Conservation (phyloP, 2,797 vertebrate species). For the Smutsia gigantea region DNA sequence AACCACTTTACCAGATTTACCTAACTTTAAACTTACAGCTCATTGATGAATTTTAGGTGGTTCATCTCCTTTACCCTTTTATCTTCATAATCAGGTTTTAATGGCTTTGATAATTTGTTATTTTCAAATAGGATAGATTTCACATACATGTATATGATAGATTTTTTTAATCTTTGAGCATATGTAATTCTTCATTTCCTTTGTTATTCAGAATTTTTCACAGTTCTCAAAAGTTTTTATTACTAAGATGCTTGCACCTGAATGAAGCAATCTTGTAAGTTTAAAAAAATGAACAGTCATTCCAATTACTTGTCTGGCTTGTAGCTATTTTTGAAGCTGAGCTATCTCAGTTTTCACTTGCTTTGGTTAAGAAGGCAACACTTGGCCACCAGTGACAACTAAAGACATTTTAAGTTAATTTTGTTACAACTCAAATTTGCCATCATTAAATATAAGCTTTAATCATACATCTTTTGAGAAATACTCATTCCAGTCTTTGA, state of each 20-base stretch:
- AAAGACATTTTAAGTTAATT: constrained; percentile 27
- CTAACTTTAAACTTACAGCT: background rate
- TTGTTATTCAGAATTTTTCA: constrained; percentile 27
- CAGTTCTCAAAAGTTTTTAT: constrained; percentile 6
- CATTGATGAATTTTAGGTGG: constrained; percentile 22
- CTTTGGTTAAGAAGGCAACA: background rate
- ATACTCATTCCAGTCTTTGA: constrained; percentile 10
- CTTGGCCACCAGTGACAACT: background rate
- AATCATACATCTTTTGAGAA: background rate
- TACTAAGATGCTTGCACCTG: background rate
- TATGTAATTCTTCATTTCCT: background rate
- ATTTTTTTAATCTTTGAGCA: background rate
- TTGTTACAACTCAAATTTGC: background rate
- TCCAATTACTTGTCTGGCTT: background rate
- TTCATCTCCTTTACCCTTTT: background rate
- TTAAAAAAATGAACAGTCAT: constrained; percentile 22
- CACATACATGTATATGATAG: background rate
- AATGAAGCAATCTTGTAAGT: background rate
- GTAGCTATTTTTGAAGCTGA: background rate
- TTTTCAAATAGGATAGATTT: background rate
- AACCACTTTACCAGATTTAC: background rate
- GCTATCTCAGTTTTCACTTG: background rate
- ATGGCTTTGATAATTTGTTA: constrained; percentile 43
- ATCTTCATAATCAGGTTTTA: background rate
- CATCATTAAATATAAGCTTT: constrained; percentile 13